Evolutionary conservation across 1,140 invertebrate genomes (phyloP).

Genomic region (Sitodiplosis mosellana): DNA sequence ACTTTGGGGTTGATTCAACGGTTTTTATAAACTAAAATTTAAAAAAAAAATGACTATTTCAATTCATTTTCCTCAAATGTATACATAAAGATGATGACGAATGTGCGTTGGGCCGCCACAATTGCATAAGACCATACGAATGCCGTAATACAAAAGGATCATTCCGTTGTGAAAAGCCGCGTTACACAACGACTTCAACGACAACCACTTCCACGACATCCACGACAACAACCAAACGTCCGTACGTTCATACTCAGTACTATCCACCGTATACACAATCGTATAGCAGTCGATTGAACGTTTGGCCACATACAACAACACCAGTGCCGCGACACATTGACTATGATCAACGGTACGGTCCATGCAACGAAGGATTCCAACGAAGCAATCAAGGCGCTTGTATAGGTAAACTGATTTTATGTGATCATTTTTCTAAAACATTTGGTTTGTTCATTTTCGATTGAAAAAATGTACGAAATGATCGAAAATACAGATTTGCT

Average conservation of each 20-base stretch:
- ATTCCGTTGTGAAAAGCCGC: constrained; percentile 16
- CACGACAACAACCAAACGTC: not conserved
- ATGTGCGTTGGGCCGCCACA: constrained; percentile 61
- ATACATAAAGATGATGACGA: constrained; percentile 70
- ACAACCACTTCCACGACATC: not conserved
- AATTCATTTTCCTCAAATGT: constrained; percentile 2
- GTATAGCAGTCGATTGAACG: constrained; percentile 8
- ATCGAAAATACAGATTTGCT: no score
- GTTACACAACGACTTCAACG: not conserved
- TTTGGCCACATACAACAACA: constrained; percentile 5
- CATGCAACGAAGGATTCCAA: constrained; percentile 15
- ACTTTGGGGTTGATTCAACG: no score
- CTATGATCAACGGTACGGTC: not conserved
- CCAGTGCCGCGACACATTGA: not conserved
- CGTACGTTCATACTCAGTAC: constrained; percentile 4
- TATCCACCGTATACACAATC: not conserved
- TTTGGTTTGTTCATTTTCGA: no score
- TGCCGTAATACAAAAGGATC: constrained; percentile 58
- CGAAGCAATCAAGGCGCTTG: constrained; percentile 19
- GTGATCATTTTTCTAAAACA: no score
- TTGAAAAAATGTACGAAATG: no score
- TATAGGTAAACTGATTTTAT: constrained; percentile 16
- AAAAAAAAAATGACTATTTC: not conserved
- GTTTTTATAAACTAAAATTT: not conserved
- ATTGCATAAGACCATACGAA: constrained; percentile 55